Base-by-base conservation (phyloP, 2,113 vertebrate genomes). In the Eretmochelys imbricata region DNA sequence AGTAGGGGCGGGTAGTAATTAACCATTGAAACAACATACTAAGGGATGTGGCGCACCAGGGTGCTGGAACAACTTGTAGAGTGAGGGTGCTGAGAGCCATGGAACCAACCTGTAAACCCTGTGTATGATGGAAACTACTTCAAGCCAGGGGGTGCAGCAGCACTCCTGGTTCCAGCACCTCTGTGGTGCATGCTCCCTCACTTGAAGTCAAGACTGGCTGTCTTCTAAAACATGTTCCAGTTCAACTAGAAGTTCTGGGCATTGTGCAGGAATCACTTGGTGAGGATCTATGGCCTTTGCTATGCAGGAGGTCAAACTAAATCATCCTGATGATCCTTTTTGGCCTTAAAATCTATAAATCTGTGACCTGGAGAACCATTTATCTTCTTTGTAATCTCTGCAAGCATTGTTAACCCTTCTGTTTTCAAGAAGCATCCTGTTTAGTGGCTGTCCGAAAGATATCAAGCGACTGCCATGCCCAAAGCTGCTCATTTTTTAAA, bases 201-300 rank as follows among this genome's bases (percentile, higher is more conserved):
- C 65, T 38, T 93, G 59, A 88, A 69, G 3, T 87, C 14, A 3
- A 85, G 7, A 87, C 87, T 25, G 65, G 9, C n/a, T 22, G n/a
- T 48, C 42, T 76, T 76, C 75, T 48, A 48, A 48, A 25, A 38
- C 65, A 20, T 31, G 57, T 29, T 62, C 12, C 0, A 0, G 3
- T 22, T 91, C 62, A 46, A 82, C 86, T 0, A 29, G 65, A 16
- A 54, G 42, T 75, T 0, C 0, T 79, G 20, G 16, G 17, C 24
- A 81, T 53, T 46, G 19, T 75, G n/a, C 69, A 9, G 17, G 4
- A 85, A 54, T 59, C 9, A 4, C 13, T 76, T 48, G 24, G 13
- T 27, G 42, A 48, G 24, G 38, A 25, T 76, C 75, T 76, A 27
- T 42, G 38, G 22, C 12, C 24, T 76, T 27, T 48, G 12, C 42